A percentile compares a stretch with the other conserved stretches of the same genome.
Conservation (phyloP, 2,113 vertebrate genomes). For the Butastur rufipennis region DNA sequence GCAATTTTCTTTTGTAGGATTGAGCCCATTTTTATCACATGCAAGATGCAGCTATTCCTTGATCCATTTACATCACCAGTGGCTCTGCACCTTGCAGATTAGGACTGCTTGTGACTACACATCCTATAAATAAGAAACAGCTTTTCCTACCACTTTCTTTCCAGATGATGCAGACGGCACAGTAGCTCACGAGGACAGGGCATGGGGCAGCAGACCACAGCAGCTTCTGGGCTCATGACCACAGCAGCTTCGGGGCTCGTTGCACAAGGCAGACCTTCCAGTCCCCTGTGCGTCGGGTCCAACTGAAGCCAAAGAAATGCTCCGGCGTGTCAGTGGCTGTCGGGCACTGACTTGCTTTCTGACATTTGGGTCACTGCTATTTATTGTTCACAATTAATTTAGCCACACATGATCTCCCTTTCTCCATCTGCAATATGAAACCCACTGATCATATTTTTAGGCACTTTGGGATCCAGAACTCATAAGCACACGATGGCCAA, state of each 20-base stretch:
- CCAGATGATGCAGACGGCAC: fast-evolving
- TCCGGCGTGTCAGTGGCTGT: fast-evolving
- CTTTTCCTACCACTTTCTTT: background rate
- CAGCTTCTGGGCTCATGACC: background rate
- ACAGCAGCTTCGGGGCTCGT: background rate
- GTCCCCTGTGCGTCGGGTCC: fast-evolving
- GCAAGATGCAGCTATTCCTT: background rate
- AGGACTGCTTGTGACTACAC: background rate
- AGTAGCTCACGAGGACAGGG: background rate
- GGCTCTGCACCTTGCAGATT: background rate
- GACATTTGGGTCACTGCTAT: background rate
- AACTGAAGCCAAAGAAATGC: background rate
- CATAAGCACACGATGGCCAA: fast-evolving
- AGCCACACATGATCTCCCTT: background rate
- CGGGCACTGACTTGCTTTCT: background rate
- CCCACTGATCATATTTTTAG: fast-evolving
- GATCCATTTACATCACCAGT: background rate
- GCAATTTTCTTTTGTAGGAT: background rate
- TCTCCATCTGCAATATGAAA: background rate
- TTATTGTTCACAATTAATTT: background rate
- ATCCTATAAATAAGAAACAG: background rate
- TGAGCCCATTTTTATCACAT: background rate
- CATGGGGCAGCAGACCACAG: background rate
- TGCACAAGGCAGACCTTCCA: fast-evolving
- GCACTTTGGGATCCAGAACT: background rate